A percentile compares a stretch with the other conserved stretches of the same genome.
These are phyloP conservation scores for Cremastinae sp. DNA, from an alignment of 2,888 invertebrate species.

Conservation along the genomic window DNA sequence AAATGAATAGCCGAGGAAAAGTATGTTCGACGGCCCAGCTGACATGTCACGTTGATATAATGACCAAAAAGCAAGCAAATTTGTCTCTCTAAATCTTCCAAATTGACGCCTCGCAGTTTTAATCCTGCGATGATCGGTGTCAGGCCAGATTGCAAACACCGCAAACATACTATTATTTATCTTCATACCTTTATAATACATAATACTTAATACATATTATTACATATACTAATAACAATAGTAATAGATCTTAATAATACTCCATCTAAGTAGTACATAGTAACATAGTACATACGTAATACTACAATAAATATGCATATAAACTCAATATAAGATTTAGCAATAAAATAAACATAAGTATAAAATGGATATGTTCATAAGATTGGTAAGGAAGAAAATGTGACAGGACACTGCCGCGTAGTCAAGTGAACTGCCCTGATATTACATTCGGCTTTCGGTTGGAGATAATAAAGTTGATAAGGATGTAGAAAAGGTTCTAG, in stretches of 20 bases:
- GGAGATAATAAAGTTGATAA: constrained; percentile 80
- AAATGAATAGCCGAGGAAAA: constrained; percentile 24
- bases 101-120: neutral
- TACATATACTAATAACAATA: too few relatives aligned
- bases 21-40: neutral
- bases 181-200: neutral
- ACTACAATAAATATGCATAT: too few relatives aligned
- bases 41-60: constrained; percentile 6
- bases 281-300: too few relatives aligned
- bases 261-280: too few relatives aligned
- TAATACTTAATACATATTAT: too few relatives aligned
- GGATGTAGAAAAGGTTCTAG: constrained; percentile 73
- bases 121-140: neutral
- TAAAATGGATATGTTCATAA: constrained; percentile 21
- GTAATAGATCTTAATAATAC: too few relatives aligned
- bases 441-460: constrained; percentile 66
- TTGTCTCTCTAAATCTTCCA: neutral
- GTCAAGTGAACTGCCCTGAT: constrained; percentile 47
- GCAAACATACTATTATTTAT: neutral
- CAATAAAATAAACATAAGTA: neutral
- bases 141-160: neutral
- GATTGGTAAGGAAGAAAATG: constrained; percentile 35
- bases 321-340: neutral
- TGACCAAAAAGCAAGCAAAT: constrained; percentile 3
- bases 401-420: constrained; percentile 25